Evolutionary conservation across 2,797 vertebrate genomes (phyloP).

Genomic region (Alosa sapidissima): DNA sequence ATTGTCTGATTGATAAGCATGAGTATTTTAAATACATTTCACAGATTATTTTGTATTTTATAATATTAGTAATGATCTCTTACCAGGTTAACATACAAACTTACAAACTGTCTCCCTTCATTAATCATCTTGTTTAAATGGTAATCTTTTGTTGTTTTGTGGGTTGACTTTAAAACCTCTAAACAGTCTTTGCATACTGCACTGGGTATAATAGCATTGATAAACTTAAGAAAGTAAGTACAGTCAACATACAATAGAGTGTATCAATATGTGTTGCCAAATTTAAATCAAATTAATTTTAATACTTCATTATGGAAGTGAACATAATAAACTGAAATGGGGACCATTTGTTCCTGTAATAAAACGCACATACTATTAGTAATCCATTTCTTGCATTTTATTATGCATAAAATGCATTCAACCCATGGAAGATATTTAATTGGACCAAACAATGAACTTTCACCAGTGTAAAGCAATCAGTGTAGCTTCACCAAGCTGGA

Average conservation of each 20-base stretch:
- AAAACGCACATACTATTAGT: not conserved
- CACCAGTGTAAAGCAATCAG: not conserved
- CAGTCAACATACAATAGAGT: too few relatives aligned
- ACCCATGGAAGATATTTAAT: not conserved
- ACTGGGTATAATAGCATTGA: too few relatives aligned
- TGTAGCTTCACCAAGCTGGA: not conserved
- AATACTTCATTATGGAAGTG: too few relatives aligned
- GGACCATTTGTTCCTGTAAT: too few relatives aligned
- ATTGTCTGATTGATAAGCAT: too few relatives aligned
- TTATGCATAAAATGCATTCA: not conserved
- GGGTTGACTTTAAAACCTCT: not conserved
- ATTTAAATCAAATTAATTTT: too few relatives aligned
- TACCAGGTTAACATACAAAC: not conserved
- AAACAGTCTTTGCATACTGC: not conserved
- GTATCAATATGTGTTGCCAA: too few relatives aligned
- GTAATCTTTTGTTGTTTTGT: not conserved
- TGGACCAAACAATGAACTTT: not conserved
- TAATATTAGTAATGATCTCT: too few relatives aligned
- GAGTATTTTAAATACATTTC: too few relatives aligned
- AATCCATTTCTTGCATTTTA: not conserved
- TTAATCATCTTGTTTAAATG: not conserved
- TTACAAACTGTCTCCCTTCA: not conserved
- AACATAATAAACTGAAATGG: not conserved
- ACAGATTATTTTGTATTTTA: too few relatives aligned
- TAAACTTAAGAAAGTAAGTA: too few relatives aligned